Conservation (phyloP, 2,888 invertebrate genomes). For the Vesta saturnalis region DNA sequence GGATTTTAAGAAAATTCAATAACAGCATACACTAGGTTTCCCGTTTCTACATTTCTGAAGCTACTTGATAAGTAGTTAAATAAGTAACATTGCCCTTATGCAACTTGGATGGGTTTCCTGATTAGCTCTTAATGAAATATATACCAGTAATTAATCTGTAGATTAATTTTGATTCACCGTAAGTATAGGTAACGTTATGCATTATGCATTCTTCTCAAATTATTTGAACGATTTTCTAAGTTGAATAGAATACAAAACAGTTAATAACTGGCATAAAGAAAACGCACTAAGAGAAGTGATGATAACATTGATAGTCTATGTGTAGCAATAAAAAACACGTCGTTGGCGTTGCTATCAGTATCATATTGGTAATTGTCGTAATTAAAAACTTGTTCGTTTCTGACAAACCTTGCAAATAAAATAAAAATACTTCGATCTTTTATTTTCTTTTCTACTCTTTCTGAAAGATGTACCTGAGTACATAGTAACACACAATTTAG, state of each 20-base stretch:
- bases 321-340: too few species aligned
- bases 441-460: background rate
- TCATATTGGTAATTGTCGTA: background rate
- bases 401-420: background rate
- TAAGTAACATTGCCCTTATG: too few species aligned
- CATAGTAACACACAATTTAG: background rate
- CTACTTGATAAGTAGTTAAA: too few species aligned
- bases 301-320: background rate
- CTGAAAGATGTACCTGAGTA: background rate
- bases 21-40: too few species aligned
- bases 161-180: too few species aligned
- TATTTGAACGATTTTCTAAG: background rate
- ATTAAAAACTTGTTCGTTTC: background rate
- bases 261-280: background rate
- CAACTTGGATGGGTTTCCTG: too few species aligned
- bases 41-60: too few species aligned
- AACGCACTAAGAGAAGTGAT: background rate
- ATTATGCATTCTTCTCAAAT: background rate
- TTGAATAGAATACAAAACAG: background rate
- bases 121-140: too few species aligned
- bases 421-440: background rate
- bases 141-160: too few species aligned
- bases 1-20: too few species aligned
- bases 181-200: too few species aligned
- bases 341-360: background rate